Evolutionary conservation across 2,797 vertebrate species (phyloP).

Genomic region (Podarcis lilfordi): DNA sequence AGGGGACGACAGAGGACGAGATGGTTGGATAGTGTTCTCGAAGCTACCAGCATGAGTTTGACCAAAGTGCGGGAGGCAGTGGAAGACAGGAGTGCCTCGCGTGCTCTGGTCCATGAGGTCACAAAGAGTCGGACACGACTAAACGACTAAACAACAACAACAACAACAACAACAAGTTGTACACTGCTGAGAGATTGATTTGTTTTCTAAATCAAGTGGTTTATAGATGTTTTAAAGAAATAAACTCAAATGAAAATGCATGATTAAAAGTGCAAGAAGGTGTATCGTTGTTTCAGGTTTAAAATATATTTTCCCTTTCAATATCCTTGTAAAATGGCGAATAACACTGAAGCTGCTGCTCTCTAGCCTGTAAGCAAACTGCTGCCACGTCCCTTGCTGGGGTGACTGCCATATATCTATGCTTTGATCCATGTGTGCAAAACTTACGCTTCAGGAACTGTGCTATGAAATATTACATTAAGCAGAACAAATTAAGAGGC

Average conservation of each 20-base stretch:
- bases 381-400: neutral
- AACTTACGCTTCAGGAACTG: neutral
- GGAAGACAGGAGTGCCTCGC: no score
- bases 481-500: neutral
- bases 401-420: neutral
- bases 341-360: neutral
- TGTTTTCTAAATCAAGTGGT: no score
- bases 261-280: neutral
- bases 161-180: no score
- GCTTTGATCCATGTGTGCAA: neutral
- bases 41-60: no score
- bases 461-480: slow-evolving; percentile 8
- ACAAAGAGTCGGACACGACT: no score
- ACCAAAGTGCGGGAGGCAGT: no score
- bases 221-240: no score
- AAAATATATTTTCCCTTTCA: neutral
- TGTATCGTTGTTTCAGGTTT: neutral
- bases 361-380: neutral
- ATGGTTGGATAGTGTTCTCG: no score
- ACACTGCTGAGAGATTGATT: no score
- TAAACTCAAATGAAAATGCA: neutral
- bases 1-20: no score
- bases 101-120: no score
- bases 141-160: no score
- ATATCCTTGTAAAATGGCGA: slow-evolving; percentile 1